Conservation (phyloP, 2,888 invertebrate species). For the Anagyrus pseudococci region DNA sequence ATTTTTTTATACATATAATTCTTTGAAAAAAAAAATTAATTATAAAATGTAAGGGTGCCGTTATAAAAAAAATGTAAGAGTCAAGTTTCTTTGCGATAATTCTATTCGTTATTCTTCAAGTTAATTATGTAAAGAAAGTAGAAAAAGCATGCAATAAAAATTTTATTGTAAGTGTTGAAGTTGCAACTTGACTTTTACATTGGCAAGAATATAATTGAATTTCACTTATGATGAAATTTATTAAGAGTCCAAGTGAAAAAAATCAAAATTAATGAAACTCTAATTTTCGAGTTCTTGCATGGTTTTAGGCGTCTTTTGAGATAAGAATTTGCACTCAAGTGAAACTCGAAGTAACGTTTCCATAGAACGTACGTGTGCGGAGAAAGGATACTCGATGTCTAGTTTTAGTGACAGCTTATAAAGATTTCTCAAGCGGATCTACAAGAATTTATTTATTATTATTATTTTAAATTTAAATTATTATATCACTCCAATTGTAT, state of each 20-base stretch:
- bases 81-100: slow-evolving; percentile 13
- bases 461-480: slow-evolving; percentile 32
- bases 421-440: slow-evolving; percentile 6
- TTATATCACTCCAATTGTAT: slow-evolving; percentile 20
- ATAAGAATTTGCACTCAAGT: slow-evolving; percentile 17
- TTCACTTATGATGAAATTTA: slow-evolving; percentile 5
- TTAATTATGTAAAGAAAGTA: slow-evolving; percentile 6
- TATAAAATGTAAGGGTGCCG: slow-evolving; percentile 23
- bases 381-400: slow-evolving; percentile 43
- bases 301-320: slow-evolving; percentile 20
- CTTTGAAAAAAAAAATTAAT: too few relatives aligned
- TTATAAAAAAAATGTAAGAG: slow-evolving; percentile 23
- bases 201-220: slow-evolving; percentile 11
- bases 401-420: slow-evolving; percentile 30
- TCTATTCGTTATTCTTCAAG: slow-evolving; percentile 17
- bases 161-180: slow-evolving; percentile 1
- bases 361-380: slow-evolving; percentile 22
- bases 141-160: slow-evolving; percentile 1
- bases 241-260: slow-evolving; percentile 11
- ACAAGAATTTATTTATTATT: slow-evolving; percentile 29
- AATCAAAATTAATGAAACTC: slow-evolving; percentile 23
- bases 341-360: slow-evolving; percentile 17
- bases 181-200: slow-evolving; percentile 16
- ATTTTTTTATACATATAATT: slow-evolving; percentile 24
- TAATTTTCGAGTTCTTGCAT: slow-evolving; percentile 27